phyloP scores from a whole-genome alignment of 1,140 invertebrate species.

The Anastatus disparis region DNA sequence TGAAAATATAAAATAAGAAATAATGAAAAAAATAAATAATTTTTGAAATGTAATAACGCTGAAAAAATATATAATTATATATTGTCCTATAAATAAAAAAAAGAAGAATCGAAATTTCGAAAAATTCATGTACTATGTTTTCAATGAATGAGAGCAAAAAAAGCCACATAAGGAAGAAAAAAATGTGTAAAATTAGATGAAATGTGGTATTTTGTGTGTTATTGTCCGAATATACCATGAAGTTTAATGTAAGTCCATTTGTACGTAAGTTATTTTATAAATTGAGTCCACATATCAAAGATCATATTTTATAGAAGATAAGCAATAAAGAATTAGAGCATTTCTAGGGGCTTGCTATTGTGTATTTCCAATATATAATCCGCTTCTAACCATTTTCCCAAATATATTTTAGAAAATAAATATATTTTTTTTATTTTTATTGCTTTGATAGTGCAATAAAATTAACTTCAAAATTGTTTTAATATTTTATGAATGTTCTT shows the following conservation, averaged over 20 bases:
- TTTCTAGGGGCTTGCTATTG: constrained; percentile 32
- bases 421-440: too few relatives aligned
- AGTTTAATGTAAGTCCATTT: constrained; percentile 48
- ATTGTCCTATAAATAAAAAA: background rate
- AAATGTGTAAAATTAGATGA: background rate
- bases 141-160: background rate
- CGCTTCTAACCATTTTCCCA: background rate
- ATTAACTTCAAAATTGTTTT: too few relatives aligned
- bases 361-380: constrained; percentile 21
- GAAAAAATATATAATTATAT: too few relatives aligned
- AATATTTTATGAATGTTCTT: too few relatives aligned
- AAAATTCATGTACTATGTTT: background rate
- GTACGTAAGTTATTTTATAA: constrained; percentile 57
- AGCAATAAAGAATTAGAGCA: constrained; percentile 51
- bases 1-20: constrained; percentile 31
- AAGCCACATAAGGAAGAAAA: background rate
- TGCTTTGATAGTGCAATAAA: too few relatives aligned
- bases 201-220: too few relatives aligned
- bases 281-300: constrained; percentile 58
- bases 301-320: constrained; percentile 57
- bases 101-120: background rate
- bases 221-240: too few relatives aligned
- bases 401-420: background rate
- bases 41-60: background rate
- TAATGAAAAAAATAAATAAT: background rate